A percentile compares a stretch with the other conserved stretches of the same genome.
These are phyloP conservation scores for Arvicanthis niloticus DNA, from an alignment of 2,113 vertebrate species.

Conservation along the genomic window DNA sequence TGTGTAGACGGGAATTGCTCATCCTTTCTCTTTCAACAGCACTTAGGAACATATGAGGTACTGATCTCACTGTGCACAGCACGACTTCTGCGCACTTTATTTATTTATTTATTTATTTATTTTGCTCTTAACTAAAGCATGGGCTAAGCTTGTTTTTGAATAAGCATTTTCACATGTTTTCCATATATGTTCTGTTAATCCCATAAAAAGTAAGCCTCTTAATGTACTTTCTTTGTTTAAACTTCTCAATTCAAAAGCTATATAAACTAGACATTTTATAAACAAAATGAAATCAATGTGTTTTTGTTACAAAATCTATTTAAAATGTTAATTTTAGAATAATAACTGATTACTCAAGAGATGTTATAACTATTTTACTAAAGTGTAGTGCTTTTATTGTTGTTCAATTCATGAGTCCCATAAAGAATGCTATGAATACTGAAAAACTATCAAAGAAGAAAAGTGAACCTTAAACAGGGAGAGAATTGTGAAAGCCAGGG, in stretches of 20 bases:
- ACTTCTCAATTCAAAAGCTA: background rate
- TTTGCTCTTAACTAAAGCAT: no score
- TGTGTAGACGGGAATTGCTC: background rate
- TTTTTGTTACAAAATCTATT: background rate
- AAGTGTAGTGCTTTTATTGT: background rate
- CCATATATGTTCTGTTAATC: background rate
- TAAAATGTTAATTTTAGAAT: background rate
- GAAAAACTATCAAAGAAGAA: background rate
- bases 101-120: no score
- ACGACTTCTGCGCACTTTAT: background rate
- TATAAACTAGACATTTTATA: background rate
- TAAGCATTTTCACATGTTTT: background rate
- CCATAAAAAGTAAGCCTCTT: no score
- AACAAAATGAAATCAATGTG: background rate
- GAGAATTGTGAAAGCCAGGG: background rate
- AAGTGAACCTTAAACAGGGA: background rate
- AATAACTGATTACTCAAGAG: background rate
- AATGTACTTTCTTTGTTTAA: background rate
- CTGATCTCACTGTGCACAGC: fast-evolving
- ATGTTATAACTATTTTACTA: background rate
- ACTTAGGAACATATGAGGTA: background rate
- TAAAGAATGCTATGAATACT: background rate
- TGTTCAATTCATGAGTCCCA: background rate
- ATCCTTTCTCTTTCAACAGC: fast-evolving
- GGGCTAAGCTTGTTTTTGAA: no score